Evolutionary conservation across 2,113 vertebrate genomes (phyloP).

Genomic region (Nyctibius bracteatus): DNA sequence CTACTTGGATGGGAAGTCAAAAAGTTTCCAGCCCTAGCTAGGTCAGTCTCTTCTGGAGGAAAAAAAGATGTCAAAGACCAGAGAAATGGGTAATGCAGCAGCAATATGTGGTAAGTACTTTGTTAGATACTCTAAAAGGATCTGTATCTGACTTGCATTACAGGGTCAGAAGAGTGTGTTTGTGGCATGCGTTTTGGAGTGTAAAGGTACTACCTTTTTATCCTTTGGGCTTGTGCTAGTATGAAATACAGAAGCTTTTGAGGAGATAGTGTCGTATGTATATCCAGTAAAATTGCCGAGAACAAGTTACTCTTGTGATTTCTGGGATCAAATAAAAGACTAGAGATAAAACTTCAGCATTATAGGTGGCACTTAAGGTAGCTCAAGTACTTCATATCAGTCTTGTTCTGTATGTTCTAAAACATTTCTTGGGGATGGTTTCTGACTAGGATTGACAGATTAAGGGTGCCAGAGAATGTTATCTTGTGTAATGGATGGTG

Average conservation of each 20-base stretch:
- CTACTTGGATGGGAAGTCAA: background rate
- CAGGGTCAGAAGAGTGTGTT: too few relatives aligned
- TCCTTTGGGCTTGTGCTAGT: background rate
- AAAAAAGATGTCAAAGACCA: fast-evolving
- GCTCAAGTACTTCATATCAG: fast-evolving
- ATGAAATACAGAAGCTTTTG: fast-evolving
- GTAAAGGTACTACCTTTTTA: background rate
- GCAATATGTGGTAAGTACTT: background rate
- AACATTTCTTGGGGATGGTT: background rate
- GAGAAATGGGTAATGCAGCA: background rate
- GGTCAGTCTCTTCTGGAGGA: background rate
- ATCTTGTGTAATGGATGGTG: fast-evolving
- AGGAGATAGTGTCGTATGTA: background rate
- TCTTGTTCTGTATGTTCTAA: background rate
- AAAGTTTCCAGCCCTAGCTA: background rate
- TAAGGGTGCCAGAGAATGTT: background rate
- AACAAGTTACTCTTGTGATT: background rate
- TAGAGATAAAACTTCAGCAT: background rate
- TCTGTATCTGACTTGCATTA: fast-evolving
- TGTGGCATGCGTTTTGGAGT: too few relatives aligned
- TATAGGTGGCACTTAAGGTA: background rate
- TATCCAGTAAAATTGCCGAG: background rate
- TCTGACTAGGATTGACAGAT: background rate
- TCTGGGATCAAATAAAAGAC: background rate
- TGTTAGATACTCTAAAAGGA: background rate